These are phyloP conservation scores for Tribolium castaneum DNA, from an alignment of 1,140 invertebrate genomes.

Conservation along the genomic window DNA sequence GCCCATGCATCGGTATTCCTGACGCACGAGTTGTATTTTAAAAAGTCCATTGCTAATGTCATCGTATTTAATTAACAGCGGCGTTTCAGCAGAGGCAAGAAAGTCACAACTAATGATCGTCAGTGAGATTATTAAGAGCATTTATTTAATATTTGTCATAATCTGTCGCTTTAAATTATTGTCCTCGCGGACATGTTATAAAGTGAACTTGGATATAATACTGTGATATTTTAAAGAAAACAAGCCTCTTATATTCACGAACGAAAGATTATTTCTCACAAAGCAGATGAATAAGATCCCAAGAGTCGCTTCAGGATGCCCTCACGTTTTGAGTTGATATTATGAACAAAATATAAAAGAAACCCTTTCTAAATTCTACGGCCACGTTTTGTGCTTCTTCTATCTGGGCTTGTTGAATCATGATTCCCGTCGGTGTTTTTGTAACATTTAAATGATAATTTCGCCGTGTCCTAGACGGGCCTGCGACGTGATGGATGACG, in stretches of 20 bases:
- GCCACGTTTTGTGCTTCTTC: not conserved
- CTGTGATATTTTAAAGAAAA: conserved; percentile 51
- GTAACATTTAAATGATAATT: conserved; percentile 49
- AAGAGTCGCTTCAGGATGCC: conserved; percentile 46
- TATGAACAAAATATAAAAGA: conserved; percentile 48
- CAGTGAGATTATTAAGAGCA: conserved; percentile 5
- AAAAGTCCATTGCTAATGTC: not conserved
- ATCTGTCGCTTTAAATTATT: conserved; percentile 2
- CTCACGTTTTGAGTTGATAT: conserved; percentile 50
- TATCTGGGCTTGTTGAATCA: conserved; percentile 33
- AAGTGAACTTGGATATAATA: conserved; percentile 40
- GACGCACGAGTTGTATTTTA: not conserved
- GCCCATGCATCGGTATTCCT: not conserved
- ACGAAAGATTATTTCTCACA: conserved; percentile 51
- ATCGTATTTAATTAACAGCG: not conserved
- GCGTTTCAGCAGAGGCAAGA: not conserved
- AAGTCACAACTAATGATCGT: not conserved
- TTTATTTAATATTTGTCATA: conserved; percentile 13
- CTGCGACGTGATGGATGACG: not conserved
- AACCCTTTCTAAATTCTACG: conserved; percentile 46
- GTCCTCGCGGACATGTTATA: not conserved
- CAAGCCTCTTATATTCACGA: conserved; percentile 45
- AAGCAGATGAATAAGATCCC: conserved; percentile 48
- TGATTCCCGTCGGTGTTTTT: conserved; percentile 41
- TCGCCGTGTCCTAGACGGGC: conserved; percentile 16